Percentiles rank a stretch among this genome's conserved stretches.
Conservation (phyloP, 2,888 invertebrate species). For the Hesperia comma region DNA sequence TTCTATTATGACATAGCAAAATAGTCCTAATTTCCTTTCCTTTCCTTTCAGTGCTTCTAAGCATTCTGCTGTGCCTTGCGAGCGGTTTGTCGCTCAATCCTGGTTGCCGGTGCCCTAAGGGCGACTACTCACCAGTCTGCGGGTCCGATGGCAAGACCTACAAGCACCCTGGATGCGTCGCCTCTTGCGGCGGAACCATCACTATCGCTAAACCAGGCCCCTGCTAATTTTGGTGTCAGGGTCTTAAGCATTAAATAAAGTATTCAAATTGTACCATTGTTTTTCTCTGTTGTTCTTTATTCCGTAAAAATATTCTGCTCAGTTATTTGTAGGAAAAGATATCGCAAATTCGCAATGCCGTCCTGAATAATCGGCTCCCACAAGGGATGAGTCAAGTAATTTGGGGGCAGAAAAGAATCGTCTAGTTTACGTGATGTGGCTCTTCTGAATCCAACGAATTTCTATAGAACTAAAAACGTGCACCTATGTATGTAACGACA, state of each 20-base stretch:
- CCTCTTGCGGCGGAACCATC: background rate
- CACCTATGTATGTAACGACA: too few species aligned
- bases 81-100: background rate
- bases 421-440: too few species aligned
- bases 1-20: too few species aligned
- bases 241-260: background rate
- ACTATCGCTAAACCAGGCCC: conserved; percentile 12
- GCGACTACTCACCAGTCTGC: conserved; percentile 16
- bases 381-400: too few species aligned
- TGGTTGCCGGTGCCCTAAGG: conserved; percentile 21
- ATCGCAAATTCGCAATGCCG: too few species aligned
- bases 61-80: background rate
- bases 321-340: too few species aligned
- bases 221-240: background rate
- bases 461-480: too few species aligned
- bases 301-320: too few species aligned
- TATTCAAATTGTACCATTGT: background rate
- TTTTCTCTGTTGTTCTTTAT: background rate
- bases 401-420: too few species aligned
- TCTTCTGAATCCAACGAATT: too few species aligned
- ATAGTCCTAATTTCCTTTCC: background rate
- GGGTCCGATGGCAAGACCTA: conserved; percentile 16
- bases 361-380: too few species aligned
- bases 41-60: conserved; percentile 20
- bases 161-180: conserved; percentile 21